phyloP scores from a whole-genome alignment of 1,140 invertebrate species.

The Armadillidium nasatum region DNA sequence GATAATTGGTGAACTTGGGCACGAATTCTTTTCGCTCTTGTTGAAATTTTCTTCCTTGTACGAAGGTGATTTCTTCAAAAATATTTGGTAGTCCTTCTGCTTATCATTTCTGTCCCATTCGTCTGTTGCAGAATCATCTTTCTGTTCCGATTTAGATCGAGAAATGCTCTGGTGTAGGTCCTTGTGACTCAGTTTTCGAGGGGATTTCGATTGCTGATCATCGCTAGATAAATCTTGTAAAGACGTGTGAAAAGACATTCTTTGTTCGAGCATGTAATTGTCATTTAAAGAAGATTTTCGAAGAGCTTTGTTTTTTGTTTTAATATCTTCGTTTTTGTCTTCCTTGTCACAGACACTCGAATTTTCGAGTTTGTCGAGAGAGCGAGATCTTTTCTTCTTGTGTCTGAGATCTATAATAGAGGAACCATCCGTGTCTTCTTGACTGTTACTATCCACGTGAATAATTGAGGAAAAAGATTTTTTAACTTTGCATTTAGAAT shows the following conservation, averaged over 20 bases:
- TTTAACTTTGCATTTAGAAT: background rate
- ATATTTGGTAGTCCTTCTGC: background rate
- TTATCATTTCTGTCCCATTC: background rate
- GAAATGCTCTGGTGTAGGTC: background rate
- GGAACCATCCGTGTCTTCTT: background rate
- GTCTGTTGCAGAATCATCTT: background rate
- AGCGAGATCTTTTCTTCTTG: background rate
- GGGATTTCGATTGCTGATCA: background rate
- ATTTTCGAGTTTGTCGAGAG: background rate
- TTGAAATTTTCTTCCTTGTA: background rate
- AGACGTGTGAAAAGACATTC: background rate
- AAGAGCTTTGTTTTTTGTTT: background rate
- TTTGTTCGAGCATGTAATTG: background rate
- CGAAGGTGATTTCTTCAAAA: background rate
- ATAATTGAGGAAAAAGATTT: background rate
- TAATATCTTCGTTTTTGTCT: background rate
- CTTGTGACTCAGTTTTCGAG: background rate
- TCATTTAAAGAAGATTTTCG: background rate
- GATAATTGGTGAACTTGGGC: background rate
- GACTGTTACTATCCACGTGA: background rate
- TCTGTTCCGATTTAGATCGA: background rate
- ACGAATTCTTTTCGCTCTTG: background rate
- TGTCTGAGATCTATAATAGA: background rate
- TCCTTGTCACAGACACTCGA: background rate
- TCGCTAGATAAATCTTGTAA: background rate